Base-by-base conservation (phyloP, 2,888 invertebrate genomes). In the Trichopria drosophilae region DNA sequence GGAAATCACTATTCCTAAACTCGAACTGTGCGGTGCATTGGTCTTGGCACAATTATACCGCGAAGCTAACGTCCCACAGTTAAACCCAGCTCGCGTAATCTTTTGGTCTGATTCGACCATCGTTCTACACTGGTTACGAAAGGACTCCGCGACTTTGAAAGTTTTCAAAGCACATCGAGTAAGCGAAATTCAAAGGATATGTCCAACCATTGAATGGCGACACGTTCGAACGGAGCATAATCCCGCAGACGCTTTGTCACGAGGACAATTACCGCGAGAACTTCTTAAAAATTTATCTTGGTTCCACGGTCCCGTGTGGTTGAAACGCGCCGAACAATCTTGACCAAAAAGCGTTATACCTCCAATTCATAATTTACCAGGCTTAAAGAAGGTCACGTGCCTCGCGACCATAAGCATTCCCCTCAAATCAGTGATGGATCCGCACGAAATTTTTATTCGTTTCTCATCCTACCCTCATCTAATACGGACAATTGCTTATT, bases 161-260 rank as follows among this genome's bases (percentile, higher is more conserved):
- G 44, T 49, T 2, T 58, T 54, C 16, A 61, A 56, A n/a, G 45
- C 32, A n/a, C 59, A 58, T 29, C 24, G 58, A 1, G 53, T 62
- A 0, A 13, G 53, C 0, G 53, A 59, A 13, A 62, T 65, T 6
- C 61, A 63, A 32, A 34, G 41, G 4, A 12, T 48, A 9, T 41
- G 48, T 7, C 26, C 45, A 1, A 15, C 40, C 6, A 42, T 46
- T 6, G 16, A 41, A 4, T 59, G 59, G 63, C 40, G 52, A 31
- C 53, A 59, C 22, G 51, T 60, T 1, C 39, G 45, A 1, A 35
- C 57, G 1, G 41, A 28, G 1, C 46, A 59, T 7, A 63, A 63
- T 24, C 60, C 58, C 10, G 62, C 59, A 2, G 58, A 61, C 35
- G 28, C 53, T 0, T 35, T 55, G 1, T 60, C 57, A 3, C 24